Conservation (phyloP, 2,797 vertebrate species). For the Poecilia velifera region DNA sequence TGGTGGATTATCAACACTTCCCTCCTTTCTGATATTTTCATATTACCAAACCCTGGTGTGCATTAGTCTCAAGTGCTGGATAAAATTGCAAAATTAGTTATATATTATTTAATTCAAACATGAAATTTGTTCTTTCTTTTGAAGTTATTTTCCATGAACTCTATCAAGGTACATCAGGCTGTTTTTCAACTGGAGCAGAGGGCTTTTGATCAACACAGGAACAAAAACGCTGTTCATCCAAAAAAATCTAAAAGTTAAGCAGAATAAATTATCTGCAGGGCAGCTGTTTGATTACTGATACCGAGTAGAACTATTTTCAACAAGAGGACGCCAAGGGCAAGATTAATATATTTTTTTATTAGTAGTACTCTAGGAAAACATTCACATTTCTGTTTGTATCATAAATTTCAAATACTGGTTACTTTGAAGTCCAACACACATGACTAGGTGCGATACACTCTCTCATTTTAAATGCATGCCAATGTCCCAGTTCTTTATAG, state of each 20-base stretch:
- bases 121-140: slow-evolving; percentile 6
- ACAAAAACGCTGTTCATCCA: slow-evolving; percentile 17
- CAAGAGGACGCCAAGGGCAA: slow-evolving; percentile 45
- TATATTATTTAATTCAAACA: neutral
- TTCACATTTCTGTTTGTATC: neutral
- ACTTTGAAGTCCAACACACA: neutral
- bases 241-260: slow-evolving; percentile 39
- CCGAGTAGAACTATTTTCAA: slow-evolving; percentile 47
- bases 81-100: neutral
- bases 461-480: neutral
- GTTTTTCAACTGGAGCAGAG: slow-evolving; percentile 5
- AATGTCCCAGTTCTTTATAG: neutral
- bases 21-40: neutral
- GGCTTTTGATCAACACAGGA: slow-evolving; percentile 43
- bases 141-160: slow-evolving; percentile 4
- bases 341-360: neutral
- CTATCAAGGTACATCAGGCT: neutral
- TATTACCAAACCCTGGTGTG: neutral
- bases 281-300: slow-evolving; percentile 42
- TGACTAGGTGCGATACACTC: neutral
- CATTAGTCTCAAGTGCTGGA: neutral
- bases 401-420: neutral
- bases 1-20: neutral
- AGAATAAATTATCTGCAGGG: slow-evolving; percentile 42
- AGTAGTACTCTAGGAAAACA: neutral